A percentile compares a stretch with the other conserved stretches of the same genome.
Evolutionary conservation across 2,113 vertebrate genomes (phyloP).

Genomic region (Collichthys lucidus): DNA sequence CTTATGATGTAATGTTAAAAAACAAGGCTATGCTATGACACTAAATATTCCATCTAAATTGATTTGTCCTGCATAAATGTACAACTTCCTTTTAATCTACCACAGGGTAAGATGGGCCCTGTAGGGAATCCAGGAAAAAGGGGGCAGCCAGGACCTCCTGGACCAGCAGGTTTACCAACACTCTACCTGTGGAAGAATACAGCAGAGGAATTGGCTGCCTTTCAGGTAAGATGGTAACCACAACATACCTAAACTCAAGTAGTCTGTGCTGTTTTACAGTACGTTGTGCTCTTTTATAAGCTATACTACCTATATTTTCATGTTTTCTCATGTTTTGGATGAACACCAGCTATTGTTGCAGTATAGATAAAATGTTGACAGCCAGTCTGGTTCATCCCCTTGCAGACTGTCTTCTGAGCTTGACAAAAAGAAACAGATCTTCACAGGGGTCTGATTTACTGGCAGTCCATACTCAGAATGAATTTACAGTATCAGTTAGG

Average conservation of each 20-base stretch:
- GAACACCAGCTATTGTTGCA: background rate
- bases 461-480: background rate
- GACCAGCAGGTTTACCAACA: constrained; percentile 85
- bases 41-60: background rate
- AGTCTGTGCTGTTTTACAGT: background rate
- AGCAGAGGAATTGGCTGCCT: constrained; percentile 87
- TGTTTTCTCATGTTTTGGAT: background rate
- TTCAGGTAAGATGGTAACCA: constrained; percentile 80
- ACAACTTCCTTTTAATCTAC: background rate
- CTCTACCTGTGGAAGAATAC: constrained; percentile 90
- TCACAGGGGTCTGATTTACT: background rate
- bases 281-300: background rate
- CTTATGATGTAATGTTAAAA: background rate
- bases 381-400: background rate
- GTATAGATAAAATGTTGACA: background rate
- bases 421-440: background rate
- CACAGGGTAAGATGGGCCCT: constrained; percentile 84
- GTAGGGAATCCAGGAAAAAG: constrained; percentile 80
- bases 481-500: background rate
- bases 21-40: background rate
- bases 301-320: too few relatives aligned
- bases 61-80: constrained; percentile 15
- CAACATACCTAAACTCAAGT: background rate
- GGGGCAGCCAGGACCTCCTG: constrained; percentile 82
- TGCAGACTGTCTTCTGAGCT: background rate